Conservation (phyloP, 2,113 vertebrate species). For the Myanophis thanlyinensis region DNA sequence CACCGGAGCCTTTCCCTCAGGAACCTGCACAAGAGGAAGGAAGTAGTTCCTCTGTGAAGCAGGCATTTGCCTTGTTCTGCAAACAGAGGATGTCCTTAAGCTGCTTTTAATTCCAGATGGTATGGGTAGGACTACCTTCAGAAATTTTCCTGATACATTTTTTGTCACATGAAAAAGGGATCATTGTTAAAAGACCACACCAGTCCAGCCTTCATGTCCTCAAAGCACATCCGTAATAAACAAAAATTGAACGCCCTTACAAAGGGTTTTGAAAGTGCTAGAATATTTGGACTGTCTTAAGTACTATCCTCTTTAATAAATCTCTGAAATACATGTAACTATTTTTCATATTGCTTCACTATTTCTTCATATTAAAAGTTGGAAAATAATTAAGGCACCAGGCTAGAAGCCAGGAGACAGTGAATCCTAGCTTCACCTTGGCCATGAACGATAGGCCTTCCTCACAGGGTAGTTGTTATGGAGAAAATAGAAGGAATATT, state of each 20-base stretch:
- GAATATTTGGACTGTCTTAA: background rate
- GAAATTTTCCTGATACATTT: background rate
- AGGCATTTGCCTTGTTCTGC: background rate
- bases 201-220: background rate
- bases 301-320: slow-evolving; percentile 11
- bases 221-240: background rate
- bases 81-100: background rate
- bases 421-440: background rate
- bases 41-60: background rate
- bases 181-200: background rate
- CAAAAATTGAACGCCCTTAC: background rate
- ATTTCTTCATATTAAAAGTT: background rate
- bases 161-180: background rate
- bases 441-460: background rate
- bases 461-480: background rate
- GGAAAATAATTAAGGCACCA: background rate
- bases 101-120: background rate
- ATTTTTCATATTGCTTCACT: background rate
- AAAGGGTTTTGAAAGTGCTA: background rate
- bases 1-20: background rate
- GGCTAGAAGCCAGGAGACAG: background rate
- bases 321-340: background rate
- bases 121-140: background rate
- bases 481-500: background rate
- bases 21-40: background rate